These are phyloP conservation scores for Andinoacara biseriatus DNA, from an alignment of 2,113 vertebrate species.

Conservation along the genomic window DNA sequence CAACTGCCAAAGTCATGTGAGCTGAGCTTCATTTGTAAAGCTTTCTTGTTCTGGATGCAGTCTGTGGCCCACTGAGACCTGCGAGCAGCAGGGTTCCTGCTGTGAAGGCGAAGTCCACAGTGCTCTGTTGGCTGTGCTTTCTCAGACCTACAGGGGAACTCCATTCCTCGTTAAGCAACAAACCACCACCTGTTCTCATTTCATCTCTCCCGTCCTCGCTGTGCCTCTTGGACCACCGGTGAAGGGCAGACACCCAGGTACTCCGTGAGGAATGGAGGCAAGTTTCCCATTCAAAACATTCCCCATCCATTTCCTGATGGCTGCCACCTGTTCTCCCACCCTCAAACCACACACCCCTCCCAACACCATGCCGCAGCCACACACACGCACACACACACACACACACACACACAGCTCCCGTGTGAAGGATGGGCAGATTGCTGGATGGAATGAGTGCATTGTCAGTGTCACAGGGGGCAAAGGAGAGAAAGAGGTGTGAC, in stretches of 20 bases:
- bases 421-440: constrained; percentile 63
- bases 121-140: constrained; percentile 31
- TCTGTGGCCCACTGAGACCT: not conserved
- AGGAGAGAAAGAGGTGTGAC: constrained; percentile 44
- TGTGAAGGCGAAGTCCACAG: constrained; percentile 4
- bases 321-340: constrained; percentile 77
- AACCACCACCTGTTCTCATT: constrained; percentile 77
- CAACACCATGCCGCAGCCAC: not conserved
- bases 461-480: constrained; percentile 63
- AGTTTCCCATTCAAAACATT: constrained; percentile 73
- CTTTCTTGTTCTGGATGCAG: constrained; percentile 12
- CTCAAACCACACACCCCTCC: not conserved
- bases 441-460: constrained; percentile 51
- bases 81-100: constrained; percentile 12
- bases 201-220: constrained; percentile 65
- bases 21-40: not conserved
- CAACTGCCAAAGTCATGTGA: not conserved
- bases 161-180: constrained; percentile 63
- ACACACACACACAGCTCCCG: not conserved
- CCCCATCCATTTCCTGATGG: constrained; percentile 76
- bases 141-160: constrained; percentile 57
- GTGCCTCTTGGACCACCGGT: constrained; percentile 65
- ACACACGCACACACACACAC: not conserved
- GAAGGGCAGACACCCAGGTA: constrained; percentile 77
- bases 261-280: constrained; percentile 73